These are phyloP conservation scores for Leptopterna dolabrata DNA, from an alignment of 2,888 invertebrate genomes.

Conservation along the genomic window DNA sequence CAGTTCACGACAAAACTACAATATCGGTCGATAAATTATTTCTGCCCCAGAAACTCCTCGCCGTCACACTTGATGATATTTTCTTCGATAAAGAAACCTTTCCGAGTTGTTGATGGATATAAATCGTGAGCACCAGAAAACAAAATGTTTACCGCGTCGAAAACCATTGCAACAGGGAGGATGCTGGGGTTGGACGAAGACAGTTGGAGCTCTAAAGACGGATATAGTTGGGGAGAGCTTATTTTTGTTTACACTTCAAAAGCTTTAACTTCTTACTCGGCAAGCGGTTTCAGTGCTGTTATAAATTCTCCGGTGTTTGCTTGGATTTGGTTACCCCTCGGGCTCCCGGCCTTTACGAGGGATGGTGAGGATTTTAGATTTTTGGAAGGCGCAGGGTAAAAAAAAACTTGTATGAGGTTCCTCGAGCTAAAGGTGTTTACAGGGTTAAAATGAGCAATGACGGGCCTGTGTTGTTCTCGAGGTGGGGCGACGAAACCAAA, in stretches of 20 bases:
- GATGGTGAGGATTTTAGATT: neutral
- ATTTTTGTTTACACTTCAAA: constrained; percentile 24
- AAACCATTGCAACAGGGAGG: neutral
- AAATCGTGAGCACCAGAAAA: constrained; percentile 2
- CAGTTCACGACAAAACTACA: neutral
- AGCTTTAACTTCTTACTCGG: constrained; percentile 6
- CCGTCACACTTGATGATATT: neutral
- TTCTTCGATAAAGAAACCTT: neutral
- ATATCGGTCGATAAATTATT: neutral
- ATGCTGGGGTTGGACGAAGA: neutral
- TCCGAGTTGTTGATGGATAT: neutral
- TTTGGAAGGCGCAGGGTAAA: neutral
- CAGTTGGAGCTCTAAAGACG: constrained; percentile 11
- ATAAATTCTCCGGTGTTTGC: constrained; percentile 20
- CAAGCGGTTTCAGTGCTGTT: neutral
- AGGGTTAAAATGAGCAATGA: neutral
- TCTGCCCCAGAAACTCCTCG: neutral
- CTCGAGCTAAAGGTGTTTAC: neutral
- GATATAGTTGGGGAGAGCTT: constrained; percentile 14
- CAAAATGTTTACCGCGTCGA: neutral
- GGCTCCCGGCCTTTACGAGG: neutral
- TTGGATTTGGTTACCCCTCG: neutral
- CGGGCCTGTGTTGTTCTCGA: neutral
- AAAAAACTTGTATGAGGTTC: neutral
- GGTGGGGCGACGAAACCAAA: neutral